These are phyloP conservation scores for Leucoraja erinaceus DNA, from an alignment of 2,113 vertebrate species.

Conservation along the genomic window DNA sequence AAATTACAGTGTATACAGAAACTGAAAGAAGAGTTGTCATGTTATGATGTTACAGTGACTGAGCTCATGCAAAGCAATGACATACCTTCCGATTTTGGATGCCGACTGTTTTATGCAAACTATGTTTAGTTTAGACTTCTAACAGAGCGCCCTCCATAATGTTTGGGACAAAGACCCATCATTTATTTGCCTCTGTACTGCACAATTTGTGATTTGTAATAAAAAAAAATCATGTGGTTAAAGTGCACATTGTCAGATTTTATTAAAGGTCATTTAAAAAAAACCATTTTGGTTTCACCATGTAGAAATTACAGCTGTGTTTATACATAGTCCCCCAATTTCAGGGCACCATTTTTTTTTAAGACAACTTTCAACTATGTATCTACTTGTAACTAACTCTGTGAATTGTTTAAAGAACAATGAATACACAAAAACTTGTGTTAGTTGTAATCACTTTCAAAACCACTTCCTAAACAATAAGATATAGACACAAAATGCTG, in stretches of 20 bases:
- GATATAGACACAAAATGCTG: no score
- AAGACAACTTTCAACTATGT: background rate
- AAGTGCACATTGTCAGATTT: no score
- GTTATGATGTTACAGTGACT: background rate
- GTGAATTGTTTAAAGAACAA: background rate
- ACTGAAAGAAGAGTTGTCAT: background rate
- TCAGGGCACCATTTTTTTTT: background rate
- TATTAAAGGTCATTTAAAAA: no score
- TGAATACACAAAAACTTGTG: background rate
- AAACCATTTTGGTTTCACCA: no score
- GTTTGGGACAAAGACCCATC: no score
- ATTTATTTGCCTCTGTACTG: no score
- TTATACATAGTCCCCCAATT: no score
- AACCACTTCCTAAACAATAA: background rate
- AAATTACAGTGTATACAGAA: background rate
- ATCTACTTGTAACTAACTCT: background rate
- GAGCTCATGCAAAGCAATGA: background rate
- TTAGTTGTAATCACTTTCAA: background rate
- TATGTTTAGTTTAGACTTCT: background rate
- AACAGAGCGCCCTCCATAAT: background rate
- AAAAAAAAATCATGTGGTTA: no score
- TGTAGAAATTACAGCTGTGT: no score
- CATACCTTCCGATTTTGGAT: background rate
- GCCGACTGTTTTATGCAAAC: background rate
- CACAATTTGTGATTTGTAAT: no score